Evolutionary conservation across 2,797 vertebrate species (phyloP).

Genomic region (Coluber constrictor): DNA sequence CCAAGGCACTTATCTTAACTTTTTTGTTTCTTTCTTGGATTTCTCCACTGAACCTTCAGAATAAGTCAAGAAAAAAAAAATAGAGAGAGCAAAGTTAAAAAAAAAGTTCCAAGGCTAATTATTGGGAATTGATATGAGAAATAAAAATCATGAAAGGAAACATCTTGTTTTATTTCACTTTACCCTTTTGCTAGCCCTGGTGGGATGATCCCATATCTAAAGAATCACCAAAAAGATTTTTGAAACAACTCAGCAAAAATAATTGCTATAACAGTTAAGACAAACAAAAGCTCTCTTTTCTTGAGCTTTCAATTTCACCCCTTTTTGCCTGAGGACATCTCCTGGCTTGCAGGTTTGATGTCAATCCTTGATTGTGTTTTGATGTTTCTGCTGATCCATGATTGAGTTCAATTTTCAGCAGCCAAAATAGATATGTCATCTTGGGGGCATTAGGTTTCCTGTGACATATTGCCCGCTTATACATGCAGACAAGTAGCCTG

Average conservation of each 20-base stretch:
- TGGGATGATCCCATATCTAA: conserved; percentile 7
- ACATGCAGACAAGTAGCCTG: conserved; percentile 68
- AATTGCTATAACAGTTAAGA: conserved; percentile 34
- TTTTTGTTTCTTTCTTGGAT: background rate
- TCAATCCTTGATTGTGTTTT: conserved; percentile 91
- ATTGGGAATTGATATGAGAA: background rate
- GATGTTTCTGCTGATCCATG: conserved; percentile 87
- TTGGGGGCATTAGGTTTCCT: conserved; percentile 71
- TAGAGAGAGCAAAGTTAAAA: background rate
- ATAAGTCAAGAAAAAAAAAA: background rate
- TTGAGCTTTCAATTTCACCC: conserved; percentile 49
- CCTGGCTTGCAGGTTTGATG: conserved; percentile 76
- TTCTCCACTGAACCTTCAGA: background rate
- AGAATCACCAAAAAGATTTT: conserved; percentile 16
- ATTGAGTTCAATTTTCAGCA: conserved; percentile 88
- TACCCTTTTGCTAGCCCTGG: conserved; percentile 8
- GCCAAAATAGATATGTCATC: conserved; percentile 89
- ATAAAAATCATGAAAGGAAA: conserved; percentile 24
- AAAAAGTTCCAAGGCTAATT: background rate
- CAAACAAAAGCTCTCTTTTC: conserved; percentile 30
- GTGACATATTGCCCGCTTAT: conserved; percentile 73
- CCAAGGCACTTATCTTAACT: background rate
- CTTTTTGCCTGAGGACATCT: conserved; percentile 69
- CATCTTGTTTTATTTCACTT: background rate
- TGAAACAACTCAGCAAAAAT: conserved; percentile 43